These are phyloP conservation scores for Phyllotis vaccarum DNA, from an alignment of 2,797 vertebrate species.

Conservation along the genomic window DNA sequence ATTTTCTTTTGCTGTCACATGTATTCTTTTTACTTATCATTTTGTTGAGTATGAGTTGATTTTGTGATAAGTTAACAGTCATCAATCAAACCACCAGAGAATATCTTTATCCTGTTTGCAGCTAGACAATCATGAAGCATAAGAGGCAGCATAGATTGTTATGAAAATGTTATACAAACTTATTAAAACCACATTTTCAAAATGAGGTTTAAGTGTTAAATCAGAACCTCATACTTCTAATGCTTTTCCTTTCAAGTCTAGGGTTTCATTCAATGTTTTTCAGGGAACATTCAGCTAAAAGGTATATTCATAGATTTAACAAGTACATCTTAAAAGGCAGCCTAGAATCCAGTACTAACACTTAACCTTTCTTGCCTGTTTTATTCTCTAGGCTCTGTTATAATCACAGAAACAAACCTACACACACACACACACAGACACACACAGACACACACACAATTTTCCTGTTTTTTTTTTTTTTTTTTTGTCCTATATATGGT, in stretches of 20 bases:
- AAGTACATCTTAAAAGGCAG: neutral
- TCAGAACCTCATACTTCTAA: slow-evolving; percentile 38
- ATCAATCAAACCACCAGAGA: slow-evolving; percentile 69
- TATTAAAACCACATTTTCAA: slow-evolving; percentile 48
- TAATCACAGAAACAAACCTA: neutral
- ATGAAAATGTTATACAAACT: slow-evolving; percentile 48
- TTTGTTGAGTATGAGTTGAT: slow-evolving; percentile 53
- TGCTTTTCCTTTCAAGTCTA: slow-evolving; percentile 21
- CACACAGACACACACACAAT: neutral
- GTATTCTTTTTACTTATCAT: slow-evolving; percentile 5
- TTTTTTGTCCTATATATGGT: neutral
- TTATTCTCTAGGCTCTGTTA: neutral
- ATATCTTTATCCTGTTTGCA: slow-evolving; percentile 74
- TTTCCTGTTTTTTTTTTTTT: too few species aligned
- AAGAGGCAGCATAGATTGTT: slow-evolving; percentile 60
- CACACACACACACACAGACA: neutral
- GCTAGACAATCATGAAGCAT: slow-evolving; percentile 67
- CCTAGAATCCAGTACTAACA: neutral
- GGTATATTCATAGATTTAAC: neutral
- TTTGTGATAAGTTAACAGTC: slow-evolving; percentile 74
- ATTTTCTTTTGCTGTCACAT: slow-evolving; percentile 19
- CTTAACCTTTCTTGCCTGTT: neutral
- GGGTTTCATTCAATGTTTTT: neutral
- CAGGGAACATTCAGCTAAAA: neutral
- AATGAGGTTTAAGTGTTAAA: slow-evolving; percentile 49